Base-by-base conservation (phyloP, 2,797 vertebrate species). In the Gorsachius magnificus region DNA sequence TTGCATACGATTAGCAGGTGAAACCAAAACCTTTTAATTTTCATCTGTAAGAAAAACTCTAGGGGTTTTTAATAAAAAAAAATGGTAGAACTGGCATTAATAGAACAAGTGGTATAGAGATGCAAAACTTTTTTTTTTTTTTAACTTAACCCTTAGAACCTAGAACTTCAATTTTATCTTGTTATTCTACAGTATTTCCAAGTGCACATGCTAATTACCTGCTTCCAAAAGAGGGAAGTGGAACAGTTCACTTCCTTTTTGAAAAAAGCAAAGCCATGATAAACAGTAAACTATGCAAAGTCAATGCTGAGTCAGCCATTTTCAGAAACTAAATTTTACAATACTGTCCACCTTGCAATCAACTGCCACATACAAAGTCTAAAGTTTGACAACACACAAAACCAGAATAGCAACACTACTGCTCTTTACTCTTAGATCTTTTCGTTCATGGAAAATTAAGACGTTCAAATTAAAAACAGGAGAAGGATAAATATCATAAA, bases 401-500 rank as follows among this genome's bases (percentile, higher is more conserved):
- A 89, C 0, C 43, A 63, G 31, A 91, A 76, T 0, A 89, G 21
- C 11, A 84, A 66, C 8, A 38, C 6, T 38, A 60, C 22, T 48
- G n/a, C 16, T 74, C 48, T 82, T 92, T 79, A 87, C 12, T 82
- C 20, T 45, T 64, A 84, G 26, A 72, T 56, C 21, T 13, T 43
- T 69, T 94, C 50, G 66, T 46, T 77, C 57, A 83, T 12, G 25
- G 64, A 80, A 94, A 90, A 89, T 11, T 2, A 85, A 78, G 66
- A 63, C 2, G 3, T 50, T 80, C 29, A 87, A 94, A 91, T 87
- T 82, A 90, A 90, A 94, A 94, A 79, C 25, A 10, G 51, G 35
- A 81, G 51, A 86, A 83, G 7, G 45, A 82, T 31, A 95, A 94
- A 82, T 74, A 84, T 31, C 17, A 95, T 53, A 95, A 93, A 96